phyloP scores from a whole-genome alignment of 2,888 invertebrate species.

The Salpingus planirostris region DNA sequence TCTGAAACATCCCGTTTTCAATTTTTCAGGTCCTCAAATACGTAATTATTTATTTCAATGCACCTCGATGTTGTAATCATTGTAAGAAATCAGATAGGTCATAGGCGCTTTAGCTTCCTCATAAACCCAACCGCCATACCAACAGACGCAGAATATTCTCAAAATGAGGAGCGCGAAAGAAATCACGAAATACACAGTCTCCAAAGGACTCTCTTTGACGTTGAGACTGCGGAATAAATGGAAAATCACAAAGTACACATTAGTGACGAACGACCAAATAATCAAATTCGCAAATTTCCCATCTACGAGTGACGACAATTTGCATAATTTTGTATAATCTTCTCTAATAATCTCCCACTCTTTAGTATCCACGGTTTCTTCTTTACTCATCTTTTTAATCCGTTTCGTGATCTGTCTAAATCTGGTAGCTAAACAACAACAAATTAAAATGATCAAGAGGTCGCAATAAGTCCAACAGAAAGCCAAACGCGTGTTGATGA shows the following conservation, averaged over 20 bases:
- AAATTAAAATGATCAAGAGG: slow-evolving; percentile 1
- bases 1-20: not conserved
- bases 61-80: slow-evolving; percentile 2
- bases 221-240: not conserved
- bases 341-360: slow-evolving; percentile 1
- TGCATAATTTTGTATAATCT: not conserved
- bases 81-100: not conserved
- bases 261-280: slow-evolving; percentile 1
- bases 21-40: not conserved
- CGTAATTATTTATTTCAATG: not conserved
- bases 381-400: not conserved
- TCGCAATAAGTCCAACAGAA: slow-evolving; percentile 3
- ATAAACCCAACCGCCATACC: slow-evolving; percentile 2
- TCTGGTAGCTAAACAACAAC: not conserved
- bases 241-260: slow-evolving; percentile 2
- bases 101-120: slow-evolving; percentile 1
- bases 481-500: slow-evolving; percentile 2
- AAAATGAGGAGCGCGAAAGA: not conserved
- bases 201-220: not conserved
- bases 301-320: not conserved
- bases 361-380: not conserved
- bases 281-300: slow-evolving; percentile 1
- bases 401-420: slow-evolving; percentile 1
- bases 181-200: slow-evolving; percentile 1
- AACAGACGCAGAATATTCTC: slow-evolving; percentile 1